Evolutionary conservation across 53 echinoderm and acorn worm species (phyloP).

Genomic region (Henricia sp.): DNA sequence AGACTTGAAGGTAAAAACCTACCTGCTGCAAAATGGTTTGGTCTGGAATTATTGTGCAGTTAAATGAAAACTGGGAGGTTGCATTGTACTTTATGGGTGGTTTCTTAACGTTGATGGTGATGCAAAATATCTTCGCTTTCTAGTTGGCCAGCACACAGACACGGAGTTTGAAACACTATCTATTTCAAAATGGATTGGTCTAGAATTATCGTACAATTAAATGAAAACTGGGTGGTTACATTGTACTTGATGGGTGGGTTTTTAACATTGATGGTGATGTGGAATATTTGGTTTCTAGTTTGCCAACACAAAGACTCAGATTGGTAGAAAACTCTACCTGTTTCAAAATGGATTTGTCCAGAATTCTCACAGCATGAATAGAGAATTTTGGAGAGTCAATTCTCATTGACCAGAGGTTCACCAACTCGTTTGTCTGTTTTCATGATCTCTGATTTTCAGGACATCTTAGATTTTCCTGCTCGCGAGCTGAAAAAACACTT

Average conservation of each 20-base stretch:
- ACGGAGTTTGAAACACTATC: neutral
- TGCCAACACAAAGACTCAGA: neutral
- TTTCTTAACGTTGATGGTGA: too few relatives aligned
- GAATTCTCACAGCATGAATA: too few relatives aligned
- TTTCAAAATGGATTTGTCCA: too few relatives aligned
- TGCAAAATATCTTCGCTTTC: neutral
- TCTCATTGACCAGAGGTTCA: neutral
- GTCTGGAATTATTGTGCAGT: neutral
- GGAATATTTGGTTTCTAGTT: neutral
- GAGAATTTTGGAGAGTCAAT: neutral
- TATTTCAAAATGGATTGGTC: neutral
- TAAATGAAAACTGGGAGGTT: neutral
- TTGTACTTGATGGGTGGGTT: neutral
- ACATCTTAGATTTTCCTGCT: slow-evolving; percentile 92
- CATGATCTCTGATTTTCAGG: slow-evolving; percentile 41
- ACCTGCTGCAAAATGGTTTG: neutral
- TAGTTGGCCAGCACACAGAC: neutral
- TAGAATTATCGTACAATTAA: neutral
- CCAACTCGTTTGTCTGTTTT: neutral
- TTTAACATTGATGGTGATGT: too few relatives aligned
- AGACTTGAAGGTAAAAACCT: slow-evolving; percentile 90
- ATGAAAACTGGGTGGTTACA: neutral
- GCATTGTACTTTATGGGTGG: neutral
- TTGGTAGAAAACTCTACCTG: neutral
- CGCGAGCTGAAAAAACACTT: slow-evolving; percentile 90